Evolutionary conservation across 1,140 invertebrate species (phyloP).

Genomic region (Trichogramma pretiosum): DNA sequence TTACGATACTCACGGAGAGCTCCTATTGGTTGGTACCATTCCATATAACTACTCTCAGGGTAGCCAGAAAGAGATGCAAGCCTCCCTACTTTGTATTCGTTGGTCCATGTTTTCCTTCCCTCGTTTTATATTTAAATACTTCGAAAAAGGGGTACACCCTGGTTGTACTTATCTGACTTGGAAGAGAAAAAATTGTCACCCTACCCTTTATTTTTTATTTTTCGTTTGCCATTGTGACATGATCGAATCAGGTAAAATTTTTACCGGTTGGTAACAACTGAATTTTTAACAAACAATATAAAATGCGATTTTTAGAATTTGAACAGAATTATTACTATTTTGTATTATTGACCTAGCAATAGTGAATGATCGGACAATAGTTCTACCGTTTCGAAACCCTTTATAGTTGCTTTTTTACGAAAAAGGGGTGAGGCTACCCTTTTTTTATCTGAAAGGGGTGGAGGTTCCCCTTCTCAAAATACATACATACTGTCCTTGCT

Average conservation of each 20-base stretch:
- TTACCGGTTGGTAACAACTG: too few species aligned
- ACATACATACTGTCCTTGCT: too few species aligned
- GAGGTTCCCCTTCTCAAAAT: slow-evolving; percentile 28
- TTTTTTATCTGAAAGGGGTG: slow-evolving; percentile 35
- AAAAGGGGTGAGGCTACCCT: slow-evolving; percentile 36
- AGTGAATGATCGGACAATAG: slow-evolving; percentile 18
- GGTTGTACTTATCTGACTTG: slow-evolving; percentile 10
- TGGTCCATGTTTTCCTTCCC: slow-evolving; percentile 24
- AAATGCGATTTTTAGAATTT: slow-evolving; percentile 4
- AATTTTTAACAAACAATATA: too few species aligned
- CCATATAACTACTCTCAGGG: slow-evolving; percentile 21
- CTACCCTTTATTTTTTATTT: too few species aligned
- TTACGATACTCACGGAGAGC: slow-evolving; percentile 19
- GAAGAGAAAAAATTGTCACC: slow-evolving; percentile 19
- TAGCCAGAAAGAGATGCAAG: slow-evolving; percentile 24
- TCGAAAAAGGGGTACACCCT: slow-evolving; percentile 23
- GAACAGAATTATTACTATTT: neutral
- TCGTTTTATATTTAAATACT: slow-evolving; percentile 23
- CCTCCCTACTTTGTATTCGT: slow-evolving; percentile 16
- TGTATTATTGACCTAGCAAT: neutral
- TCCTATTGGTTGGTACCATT: slow-evolving; percentile 22
- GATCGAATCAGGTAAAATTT: neutral
- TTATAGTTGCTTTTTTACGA: slow-evolving; percentile 33
- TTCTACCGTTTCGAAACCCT: slow-evolving; percentile 27
- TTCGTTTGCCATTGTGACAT: too few species aligned